Base-by-base conservation (phyloP, 2,888 invertebrate species). In the Gortyna flavago region DNA sequence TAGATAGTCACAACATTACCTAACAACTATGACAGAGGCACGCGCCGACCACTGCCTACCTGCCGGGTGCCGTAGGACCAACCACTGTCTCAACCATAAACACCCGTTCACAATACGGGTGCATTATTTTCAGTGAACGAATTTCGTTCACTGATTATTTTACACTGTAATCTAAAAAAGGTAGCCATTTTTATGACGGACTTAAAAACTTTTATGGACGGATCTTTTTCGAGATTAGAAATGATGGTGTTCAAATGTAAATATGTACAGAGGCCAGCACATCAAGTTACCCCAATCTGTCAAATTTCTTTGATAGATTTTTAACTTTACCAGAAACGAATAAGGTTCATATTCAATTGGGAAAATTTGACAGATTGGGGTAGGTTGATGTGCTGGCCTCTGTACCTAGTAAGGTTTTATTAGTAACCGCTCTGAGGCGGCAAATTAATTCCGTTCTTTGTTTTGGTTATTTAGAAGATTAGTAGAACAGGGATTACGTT, bases 81-180 rank as follows among this genome's bases (percentile, higher is more conserved):
- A 29, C 70, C 64, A 70, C 75, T 77, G 81, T 76, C 67, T 66
- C 32, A 2, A 51, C 77, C 79, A 80, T 83, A 80, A 80, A 83
- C 86, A 71, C 62, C 69, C 32, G 44, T 76, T 83, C 64, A 83
- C 69, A 75, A 87, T 87, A 78, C 85, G 85, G 85, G 87, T 72
- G 68, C 70, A 87, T 87, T 87, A 72, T n/a, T n/a, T n/a, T n/a
- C n/a, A n/a, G n/a, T n/a, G n/a, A n/a, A n/a, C n/a, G n/a, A n/a
- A n/a, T n/a, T n/a, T n/a, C n/a, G n/a, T n/a, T n/a, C n/a, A n/a
- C n/a, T n/a, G n/a, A n/a, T n/a, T n/a, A n/a, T 79, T 81, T 86
- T 77, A 75, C 68, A 48, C 54, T 16, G 18, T 75, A 38, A 66
- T 69, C 21, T 77, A 65, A 79, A 79, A 81, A 79, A 78, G 75